These are phyloP conservation scores for Brotula barbata DNA, from an alignment of 2,797 vertebrate species.

Conservation along the genomic window DNA sequence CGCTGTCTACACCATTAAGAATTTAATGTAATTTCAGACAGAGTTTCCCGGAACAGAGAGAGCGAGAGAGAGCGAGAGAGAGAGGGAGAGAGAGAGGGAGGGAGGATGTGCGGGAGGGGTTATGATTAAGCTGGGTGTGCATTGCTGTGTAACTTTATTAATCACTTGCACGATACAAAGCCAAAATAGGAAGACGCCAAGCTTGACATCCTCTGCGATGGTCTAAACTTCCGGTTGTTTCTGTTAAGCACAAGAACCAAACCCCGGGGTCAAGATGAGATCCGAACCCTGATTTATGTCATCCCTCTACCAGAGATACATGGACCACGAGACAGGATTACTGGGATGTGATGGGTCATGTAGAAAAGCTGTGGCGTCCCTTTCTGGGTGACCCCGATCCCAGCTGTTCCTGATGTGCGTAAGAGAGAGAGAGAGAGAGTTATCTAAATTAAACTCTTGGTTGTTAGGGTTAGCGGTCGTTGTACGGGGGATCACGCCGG, in stretches of 20 bases:
- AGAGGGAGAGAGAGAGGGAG: conserved; percentile 6
- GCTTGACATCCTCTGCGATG: conserved; percentile 6
- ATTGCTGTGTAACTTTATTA: no score
- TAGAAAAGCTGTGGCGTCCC: conserved; percentile 57
- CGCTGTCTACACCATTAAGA: conserved; percentile 89
- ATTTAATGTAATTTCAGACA: conserved; percentile 96
- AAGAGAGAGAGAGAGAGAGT: conserved; percentile 28
- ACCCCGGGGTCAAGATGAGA: conserved; percentile 28
- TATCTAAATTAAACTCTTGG: conserved; percentile 18
- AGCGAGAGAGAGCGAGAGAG: conserved; percentile 7
- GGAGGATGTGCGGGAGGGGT: neutral
- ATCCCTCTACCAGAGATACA: conserved; percentile 16
- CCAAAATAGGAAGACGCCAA: conserved; percentile 1
- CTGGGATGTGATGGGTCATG: conserved; percentile 56
- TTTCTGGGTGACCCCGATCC: conserved; percentile 22
- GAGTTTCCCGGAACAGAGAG: conserved; percentile 77
- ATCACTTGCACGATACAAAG: no score
- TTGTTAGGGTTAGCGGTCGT: conserved; percentile 25
- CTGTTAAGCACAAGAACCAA: conserved; percentile 23
- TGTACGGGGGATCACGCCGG: conserved; percentile 15
- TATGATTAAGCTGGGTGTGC: no score
- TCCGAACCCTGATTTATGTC: conserved; percentile 39
- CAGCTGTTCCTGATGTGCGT: conserved; percentile 40
- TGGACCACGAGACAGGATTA: conserved; percentile 47
- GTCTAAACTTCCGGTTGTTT: conserved; percentile 14